Base-by-base conservation (phyloP, 2,888 invertebrate genomes). In the Polia nebulosa region DNA sequence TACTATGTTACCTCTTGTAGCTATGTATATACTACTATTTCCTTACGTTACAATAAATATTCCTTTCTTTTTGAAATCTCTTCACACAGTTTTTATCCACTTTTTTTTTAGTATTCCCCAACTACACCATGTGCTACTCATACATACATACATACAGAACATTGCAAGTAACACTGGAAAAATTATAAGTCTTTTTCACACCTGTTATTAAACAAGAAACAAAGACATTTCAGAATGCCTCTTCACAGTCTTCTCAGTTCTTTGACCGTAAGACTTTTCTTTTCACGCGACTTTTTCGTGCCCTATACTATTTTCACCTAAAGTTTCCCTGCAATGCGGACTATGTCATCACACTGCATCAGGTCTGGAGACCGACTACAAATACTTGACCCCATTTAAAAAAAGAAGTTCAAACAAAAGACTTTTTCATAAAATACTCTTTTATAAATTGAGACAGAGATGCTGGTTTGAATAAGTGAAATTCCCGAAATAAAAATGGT, bases 281-380 rank as follows among this genome's bases (percentile, higher is more conserved):
- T 36, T 29, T 15, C 11, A 2, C 9, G 29, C 17, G 17, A 27
- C 5, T 41, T 27, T 62, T 58, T 27, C 3, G 8, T 51, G 34
- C 29, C 45, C 49, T 57, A 32, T 27, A 47, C 67, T 74, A 59
- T 80, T 49, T 61, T 22, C 15, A 67, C 27, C 32, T 27, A 32
- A 59, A 75, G 51, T 47, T 44, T 52, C 60, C 47, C 76, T 76
- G 76, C 76, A 76, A 80, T 76, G 76, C 76, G 80, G 60, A 67
- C 76, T 39, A 34, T 76, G 60, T 80, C 80, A 80, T 75, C 80
- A 57, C 11, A 57, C 55, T 62, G 80, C 76, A 76, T 80, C 60
- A 67, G 60, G 51, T 56, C 62, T 49, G 29, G 45, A 44, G 36
- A 65, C 51, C 29, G 36, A 32, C 51, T 36, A 63, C 36, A 63